Conservation (phyloP, 2,113 vertebrate genomes). For the Gambusia affinis region DNA sequence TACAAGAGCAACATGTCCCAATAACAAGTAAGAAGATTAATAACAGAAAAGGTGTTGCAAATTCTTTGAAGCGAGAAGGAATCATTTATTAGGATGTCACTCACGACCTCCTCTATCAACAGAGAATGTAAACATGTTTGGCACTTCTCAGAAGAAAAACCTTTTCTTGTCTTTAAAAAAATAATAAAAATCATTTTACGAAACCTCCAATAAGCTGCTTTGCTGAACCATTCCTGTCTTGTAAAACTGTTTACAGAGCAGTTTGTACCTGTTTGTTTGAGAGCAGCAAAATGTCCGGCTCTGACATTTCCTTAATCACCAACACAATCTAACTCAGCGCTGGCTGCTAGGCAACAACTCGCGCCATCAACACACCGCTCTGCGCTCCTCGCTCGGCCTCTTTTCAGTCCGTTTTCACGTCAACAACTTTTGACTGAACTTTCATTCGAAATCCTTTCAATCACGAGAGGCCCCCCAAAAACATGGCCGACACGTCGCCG, state of each 20-base stretch:
- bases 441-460: background rate
- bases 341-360: constrained; percentile 56
- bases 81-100: background rate
- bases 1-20: background rate
- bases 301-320: constrained; percentile 47
- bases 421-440: background rate
- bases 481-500: background rate
- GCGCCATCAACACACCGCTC: constrained; percentile 14
- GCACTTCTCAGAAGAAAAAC: background rate
- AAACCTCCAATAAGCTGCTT: background rate
- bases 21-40: background rate
- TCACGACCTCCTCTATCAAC: background rate
- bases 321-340: constrained; percentile 7
- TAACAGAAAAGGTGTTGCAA: background rate
- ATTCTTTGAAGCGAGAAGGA: background rate
- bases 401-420: background rate
- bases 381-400: background rate
- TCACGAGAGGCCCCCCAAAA: too few relatives aligned
- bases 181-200: background rate
- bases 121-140: background rate
- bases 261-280: background rate
- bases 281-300: background rate
- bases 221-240: background rate
- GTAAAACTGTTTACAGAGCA: background rate
- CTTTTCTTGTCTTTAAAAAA: background rate